These are phyloP conservation scores for Ailuropoda melanoleuca DNA, from an alignment of 2,113 vertebrate genomes.

Conservation along the genomic window DNA sequence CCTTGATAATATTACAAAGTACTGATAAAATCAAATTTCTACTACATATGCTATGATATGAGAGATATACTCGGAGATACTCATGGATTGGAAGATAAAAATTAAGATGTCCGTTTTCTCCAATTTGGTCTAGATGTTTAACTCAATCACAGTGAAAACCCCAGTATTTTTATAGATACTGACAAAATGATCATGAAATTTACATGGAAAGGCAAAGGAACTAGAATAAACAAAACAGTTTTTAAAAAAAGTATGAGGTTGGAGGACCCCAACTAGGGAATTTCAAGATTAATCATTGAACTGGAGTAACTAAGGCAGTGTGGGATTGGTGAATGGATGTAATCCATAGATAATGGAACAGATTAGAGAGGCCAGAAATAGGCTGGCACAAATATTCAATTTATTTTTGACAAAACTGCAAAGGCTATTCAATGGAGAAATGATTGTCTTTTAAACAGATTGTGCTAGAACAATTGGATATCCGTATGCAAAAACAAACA, in stretches of 20 bases:
- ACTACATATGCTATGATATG: background rate
- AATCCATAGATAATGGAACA: background rate
- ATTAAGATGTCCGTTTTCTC: background rate
- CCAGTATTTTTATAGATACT: background rate
- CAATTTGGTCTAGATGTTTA: background rate
- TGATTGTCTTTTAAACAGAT: background rate
- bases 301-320: background rate
- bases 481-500: background rate
- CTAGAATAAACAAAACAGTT: background rate
- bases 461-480: background rate
- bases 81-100: background rate
- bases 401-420: constrained; percentile 6
- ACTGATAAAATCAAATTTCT: background rate
- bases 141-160: background rate
- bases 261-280: background rate
- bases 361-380: background rate
- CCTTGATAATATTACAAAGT: background rate
- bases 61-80: background rate
- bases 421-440: background rate
- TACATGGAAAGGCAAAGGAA: background rate
- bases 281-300: background rate
- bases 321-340: background rate
- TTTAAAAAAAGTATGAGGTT: background rate
- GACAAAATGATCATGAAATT: background rate
- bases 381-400: background rate